Conservation (phyloP, 2,113 vertebrate genomes). For the Garra rufa region DNA sequence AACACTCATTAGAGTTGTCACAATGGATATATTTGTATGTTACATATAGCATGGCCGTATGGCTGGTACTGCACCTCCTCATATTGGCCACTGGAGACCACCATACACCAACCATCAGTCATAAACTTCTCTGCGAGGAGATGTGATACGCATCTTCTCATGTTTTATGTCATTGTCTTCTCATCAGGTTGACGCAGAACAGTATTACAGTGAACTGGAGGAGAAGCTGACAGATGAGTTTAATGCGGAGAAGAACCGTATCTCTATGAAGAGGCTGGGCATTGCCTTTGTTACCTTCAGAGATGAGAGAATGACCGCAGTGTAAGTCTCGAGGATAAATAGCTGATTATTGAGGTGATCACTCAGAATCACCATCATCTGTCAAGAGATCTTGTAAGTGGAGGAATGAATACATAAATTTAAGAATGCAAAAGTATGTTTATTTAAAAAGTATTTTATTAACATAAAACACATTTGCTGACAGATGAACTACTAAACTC, state of each 20-base stretch:
- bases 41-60: neutral
- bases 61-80: conserved; percentile 32
- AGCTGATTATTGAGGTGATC: neutral
- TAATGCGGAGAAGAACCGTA: conserved; percentile 91
- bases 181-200: conserved; percentile 92
- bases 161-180: conserved; percentile 7
- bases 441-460: neutral
- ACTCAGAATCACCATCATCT: neutral
- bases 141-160: neutral
- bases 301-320: conserved; percentile 88
- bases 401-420: neutral
- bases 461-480: neutral
- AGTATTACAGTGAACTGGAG: conserved; percentile 95
- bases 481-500: no score
- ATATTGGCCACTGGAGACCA: conserved; percentile 72
- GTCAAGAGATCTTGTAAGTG: neutral
- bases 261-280: conserved; percentile 86
- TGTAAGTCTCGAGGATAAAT: conserved; percentile 78
- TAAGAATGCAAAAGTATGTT: neutral
- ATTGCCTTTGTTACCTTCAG: conserved; percentile 94
- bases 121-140: neutral
- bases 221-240: conserved; percentile 96
- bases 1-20: neutral
- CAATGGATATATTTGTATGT: neutral
- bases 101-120: conserved; percentile 60